Evolutionary conservation across 2,888 invertebrate genomes (phyloP).

Genomic region (Atethmia centrago): DNA sequence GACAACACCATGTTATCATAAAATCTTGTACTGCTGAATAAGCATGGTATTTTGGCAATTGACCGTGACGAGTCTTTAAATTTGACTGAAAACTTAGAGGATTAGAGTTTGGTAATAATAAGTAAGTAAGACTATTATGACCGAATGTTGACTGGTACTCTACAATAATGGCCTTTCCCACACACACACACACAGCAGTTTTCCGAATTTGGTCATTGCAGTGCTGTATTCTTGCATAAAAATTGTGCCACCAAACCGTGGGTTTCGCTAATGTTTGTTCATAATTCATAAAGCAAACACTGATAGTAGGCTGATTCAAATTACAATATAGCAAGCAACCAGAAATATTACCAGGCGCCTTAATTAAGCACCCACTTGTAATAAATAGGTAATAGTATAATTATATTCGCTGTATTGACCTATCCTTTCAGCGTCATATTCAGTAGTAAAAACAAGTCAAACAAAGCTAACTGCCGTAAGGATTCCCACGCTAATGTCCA

Average conservation of each 20-base stretch:
- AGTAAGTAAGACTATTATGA: neutral
- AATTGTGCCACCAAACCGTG: too few species aligned
- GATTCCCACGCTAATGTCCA: conserved; percentile 75
- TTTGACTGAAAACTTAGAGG: neutral
- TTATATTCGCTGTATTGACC: conserved; percentile 35
- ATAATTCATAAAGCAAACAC: neutral
- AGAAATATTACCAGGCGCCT: neutral
- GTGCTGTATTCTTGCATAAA: neutral
- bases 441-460: conserved; percentile 59
- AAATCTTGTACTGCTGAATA: neutral
- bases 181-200: neutral
- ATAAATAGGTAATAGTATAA: neutral
- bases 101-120: neutral
- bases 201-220: neutral
- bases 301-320: neutral
- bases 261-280: neutral
- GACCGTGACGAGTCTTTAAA: neutral
- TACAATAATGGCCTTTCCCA: neutral
- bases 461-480: conserved; percentile 49
- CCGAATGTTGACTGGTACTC: neutral
- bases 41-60: neutral
- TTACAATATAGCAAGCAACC: neutral
- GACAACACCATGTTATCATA: conserved; percentile 11
- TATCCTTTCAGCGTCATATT: conserved; percentile 41
- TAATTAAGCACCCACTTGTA: neutral